phyloP scores from a whole-genome alignment of 2,113 vertebrate genomes.

The Sinocyclocheilus rhinocerous region DNA sequence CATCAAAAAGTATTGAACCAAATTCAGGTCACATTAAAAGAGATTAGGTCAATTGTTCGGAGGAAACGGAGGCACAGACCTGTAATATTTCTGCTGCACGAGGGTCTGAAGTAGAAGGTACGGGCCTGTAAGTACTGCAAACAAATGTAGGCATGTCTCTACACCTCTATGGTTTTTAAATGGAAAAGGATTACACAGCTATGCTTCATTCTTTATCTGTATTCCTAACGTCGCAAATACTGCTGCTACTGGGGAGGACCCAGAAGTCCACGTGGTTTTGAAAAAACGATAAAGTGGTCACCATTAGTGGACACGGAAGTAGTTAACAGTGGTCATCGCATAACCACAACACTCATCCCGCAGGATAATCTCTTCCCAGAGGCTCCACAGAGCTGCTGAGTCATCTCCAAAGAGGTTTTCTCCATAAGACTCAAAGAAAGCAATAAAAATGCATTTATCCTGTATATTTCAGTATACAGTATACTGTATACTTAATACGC shows the following conservation, averaged over 20 bases:
- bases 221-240: background rate
- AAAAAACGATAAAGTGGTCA: constrained; percentile 31
- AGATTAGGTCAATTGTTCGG: constrained; percentile 16
- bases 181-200: background rate
- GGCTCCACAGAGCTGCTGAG: constrained; percentile 6
- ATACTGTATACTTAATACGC: too few relatives aligned
- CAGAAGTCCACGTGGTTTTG: background rate
- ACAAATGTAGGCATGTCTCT: background rate
- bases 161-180: background rate
- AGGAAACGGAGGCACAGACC: background rate
- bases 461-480: background rate
- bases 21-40: constrained; percentile 26
- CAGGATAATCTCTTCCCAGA: constrained; percentile 28
- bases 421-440: background rate
- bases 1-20: constrained; percentile 23
- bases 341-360: constrained; percentile 22
- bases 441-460: background rate
- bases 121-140: background rate
- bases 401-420: background rate
- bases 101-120: background rate
- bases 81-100: background rate
- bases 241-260: background rate
- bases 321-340: constrained; percentile 12
- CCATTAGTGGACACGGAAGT: constrained; percentile 10
- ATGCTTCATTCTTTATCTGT: background rate